A percentile compares a stretch with the other conserved stretches of the same genome.
phyloP scores from a whole-genome alignment of 2,797 vertebrate genomes.

The Microtus agrestis region DNA sequence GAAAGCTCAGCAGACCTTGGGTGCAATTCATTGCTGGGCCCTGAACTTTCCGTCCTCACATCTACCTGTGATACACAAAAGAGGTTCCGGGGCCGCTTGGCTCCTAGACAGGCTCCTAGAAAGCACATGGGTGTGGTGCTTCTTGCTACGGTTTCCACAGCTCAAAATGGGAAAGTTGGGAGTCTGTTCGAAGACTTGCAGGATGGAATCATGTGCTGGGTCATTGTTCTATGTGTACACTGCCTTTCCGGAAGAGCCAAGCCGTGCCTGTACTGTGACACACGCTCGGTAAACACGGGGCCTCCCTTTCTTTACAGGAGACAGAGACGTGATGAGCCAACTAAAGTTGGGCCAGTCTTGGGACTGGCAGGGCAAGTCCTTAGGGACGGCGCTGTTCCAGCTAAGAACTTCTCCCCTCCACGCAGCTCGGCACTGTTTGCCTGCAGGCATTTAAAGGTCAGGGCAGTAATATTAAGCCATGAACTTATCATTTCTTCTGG shows the following conservation, averaged over 20 bases:
- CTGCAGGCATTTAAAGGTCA: conserved; percentile 72
- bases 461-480: conserved; percentile 24
- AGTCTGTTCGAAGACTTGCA: neutral
- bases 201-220: neutral
- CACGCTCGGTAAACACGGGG: neutral
- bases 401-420: neutral
- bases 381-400: neutral
- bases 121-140: neutral
- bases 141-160: neutral
- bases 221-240: too few relatives aligned
- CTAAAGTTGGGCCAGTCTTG: neutral
- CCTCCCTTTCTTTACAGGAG: neutral
- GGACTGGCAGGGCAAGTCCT: neutral
- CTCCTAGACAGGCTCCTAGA: neutral
- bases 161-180: neutral
- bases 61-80: neutral
- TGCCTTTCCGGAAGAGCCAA: neutral
- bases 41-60: neutral
- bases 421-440: conserved; percentile 38
- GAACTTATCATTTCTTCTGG: conserved; percentile 52
- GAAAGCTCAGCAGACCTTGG: neutral
- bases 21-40: neutral
- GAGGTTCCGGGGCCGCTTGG: neutral
- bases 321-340: neutral
- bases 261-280: neutral